A percentile compares a stretch with the other conserved stretches of the same genome.
These are phyloP conservation scores for Isichthys henryi DNA, from an alignment of 2,113 vertebrate genomes.

Conservation along the genomic window DNA sequence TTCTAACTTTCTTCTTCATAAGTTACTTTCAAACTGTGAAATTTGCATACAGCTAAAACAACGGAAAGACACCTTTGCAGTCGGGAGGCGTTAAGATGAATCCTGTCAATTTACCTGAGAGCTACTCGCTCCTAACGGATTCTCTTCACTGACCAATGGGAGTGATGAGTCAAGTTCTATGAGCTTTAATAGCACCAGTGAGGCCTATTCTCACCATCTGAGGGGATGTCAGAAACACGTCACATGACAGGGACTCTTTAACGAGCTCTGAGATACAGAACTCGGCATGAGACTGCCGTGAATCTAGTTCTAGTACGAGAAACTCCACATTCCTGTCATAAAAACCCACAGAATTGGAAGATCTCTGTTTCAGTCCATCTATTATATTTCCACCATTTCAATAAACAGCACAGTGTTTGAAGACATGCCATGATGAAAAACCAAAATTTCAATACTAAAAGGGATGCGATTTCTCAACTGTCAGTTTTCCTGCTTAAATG, in stretches of 20 bases:
- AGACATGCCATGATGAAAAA: neutral
- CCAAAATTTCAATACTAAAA: neutral
- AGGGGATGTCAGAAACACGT: slow-evolving; percentile 50
- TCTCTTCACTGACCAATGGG: slow-evolving; percentile 47
- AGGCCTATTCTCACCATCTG: slow-evolving; percentile 47
- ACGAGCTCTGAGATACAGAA: slow-evolving; percentile 47
- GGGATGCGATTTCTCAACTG: slow-evolving; percentile 16
- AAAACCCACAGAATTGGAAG: slow-evolving; percentile 32
- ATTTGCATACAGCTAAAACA: neutral
- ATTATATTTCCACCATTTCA: slow-evolving; percentile 14
- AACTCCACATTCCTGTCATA: slow-evolving; percentile 40
- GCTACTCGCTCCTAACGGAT: slow-evolving; percentile 43
- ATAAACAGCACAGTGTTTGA: slow-evolving; percentile 36
- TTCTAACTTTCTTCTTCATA: neutral
- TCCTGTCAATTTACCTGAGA: slow-evolving; percentile 60
- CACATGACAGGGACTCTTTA: slow-evolving; percentile 58
- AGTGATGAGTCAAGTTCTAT: slow-evolving; percentile 61
- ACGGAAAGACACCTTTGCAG: neutral
- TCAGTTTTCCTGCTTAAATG: slow-evolving; percentile 29
- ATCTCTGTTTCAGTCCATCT: slow-evolving; percentile 24
- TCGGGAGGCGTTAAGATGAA: slow-evolving; percentile 55
- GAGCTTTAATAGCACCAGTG: slow-evolving; percentile 49
- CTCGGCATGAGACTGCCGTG: slow-evolving; percentile 27
- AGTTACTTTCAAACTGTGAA: neutral
- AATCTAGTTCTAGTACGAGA: slow-evolving; percentile 29